phyloP scores from a whole-genome alignment of 92 coral and sea anemone species.

The Meandrina meandrites region DNA sequence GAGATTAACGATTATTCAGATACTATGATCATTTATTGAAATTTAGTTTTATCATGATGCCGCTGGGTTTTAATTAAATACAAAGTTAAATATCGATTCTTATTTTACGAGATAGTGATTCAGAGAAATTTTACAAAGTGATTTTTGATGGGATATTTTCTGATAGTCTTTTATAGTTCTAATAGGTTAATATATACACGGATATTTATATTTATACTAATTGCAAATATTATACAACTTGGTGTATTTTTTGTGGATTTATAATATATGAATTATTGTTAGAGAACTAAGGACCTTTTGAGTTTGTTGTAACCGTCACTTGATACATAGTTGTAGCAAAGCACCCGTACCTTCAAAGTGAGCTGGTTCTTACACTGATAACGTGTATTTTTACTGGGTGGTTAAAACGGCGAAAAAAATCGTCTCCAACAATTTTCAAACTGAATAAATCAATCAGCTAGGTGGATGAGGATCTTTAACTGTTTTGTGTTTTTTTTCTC shows the following conservation, averaged over 20 bases:
- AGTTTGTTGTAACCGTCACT: neutral
- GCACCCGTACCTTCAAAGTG: too few species aligned
- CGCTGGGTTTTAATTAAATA: neutral
- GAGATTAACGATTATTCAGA: slow-evolving; percentile 6
- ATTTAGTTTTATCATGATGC: neutral
- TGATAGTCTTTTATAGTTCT: neutral
- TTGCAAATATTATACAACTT: neutral
- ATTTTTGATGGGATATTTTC: slow-evolving; percentile 22
- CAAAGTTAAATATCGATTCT: neutral
- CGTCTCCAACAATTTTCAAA: too few species aligned
- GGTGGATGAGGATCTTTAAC: too few species aligned
- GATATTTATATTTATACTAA: slow-evolving; percentile 10
- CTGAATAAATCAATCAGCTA: too few species aligned
- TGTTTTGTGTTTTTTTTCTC: too few species aligned
- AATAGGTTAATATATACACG: slow-evolving; percentile 32
- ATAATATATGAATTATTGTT: neutral
- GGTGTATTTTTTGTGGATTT: neutral
- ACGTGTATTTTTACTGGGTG: too few species aligned
- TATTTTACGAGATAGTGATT: slow-evolving; percentile 4
- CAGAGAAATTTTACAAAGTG: slow-evolving; percentile 7
- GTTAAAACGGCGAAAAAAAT: too few species aligned
- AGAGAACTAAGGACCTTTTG: neutral
- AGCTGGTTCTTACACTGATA: neutral
- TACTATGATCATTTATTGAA: neutral
- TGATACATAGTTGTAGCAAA: neutral